These are phyloP conservation scores for Eucera pruinosa DNA, from an alignment of 2,888 invertebrate species.

Conservation along the genomic window DNA sequence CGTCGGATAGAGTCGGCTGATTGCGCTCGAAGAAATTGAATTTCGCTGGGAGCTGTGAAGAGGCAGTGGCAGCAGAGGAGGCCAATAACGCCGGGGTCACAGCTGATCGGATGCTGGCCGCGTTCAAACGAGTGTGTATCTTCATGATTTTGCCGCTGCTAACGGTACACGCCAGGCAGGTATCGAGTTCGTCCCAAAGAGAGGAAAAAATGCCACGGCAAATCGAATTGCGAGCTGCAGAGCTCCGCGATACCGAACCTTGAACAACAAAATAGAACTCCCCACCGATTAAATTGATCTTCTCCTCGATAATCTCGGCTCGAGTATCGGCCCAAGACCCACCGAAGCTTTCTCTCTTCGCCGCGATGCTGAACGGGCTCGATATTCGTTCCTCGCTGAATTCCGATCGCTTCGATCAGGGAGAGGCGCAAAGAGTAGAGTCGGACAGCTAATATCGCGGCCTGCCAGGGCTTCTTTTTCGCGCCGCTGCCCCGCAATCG, in stretches of 20 bases:
- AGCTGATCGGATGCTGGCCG: constrained; percentile 22
- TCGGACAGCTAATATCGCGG: not conserved
- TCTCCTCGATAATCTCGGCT: constrained; percentile 16
- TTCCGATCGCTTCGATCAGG: not conserved
- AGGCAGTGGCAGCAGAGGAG: constrained; percentile 28
- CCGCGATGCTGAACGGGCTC: not conserved
- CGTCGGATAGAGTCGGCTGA: constrained; percentile 58
- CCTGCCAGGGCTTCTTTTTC: not conserved
- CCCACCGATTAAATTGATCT: constrained; percentile 43
- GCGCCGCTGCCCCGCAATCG: not conserved
- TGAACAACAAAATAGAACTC: constrained; percentile 37
- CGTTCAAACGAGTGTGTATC: constrained; percentile 53
- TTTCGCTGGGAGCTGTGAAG: constrained; percentile 50
- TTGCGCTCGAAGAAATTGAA: constrained; percentile 69
- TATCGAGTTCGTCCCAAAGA: constrained; percentile 14
- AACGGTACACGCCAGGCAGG: constrained; percentile 6
- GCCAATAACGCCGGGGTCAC: constrained; percentile 40
- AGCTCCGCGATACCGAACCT: not conserved
- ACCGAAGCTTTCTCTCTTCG: not conserved
- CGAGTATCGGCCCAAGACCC: not conserved
- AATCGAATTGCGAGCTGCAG: constrained; percentile 26
- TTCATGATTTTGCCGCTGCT: constrained; percentile 43
- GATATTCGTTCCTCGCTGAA: too few species aligned
- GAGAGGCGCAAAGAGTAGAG: too few species aligned
- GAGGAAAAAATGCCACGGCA: constrained; percentile 11